These are phyloP conservation scores for Mechanitis messenoides DNA, from an alignment of 2,888 invertebrate species.

Conservation along the genomic window DNA sequence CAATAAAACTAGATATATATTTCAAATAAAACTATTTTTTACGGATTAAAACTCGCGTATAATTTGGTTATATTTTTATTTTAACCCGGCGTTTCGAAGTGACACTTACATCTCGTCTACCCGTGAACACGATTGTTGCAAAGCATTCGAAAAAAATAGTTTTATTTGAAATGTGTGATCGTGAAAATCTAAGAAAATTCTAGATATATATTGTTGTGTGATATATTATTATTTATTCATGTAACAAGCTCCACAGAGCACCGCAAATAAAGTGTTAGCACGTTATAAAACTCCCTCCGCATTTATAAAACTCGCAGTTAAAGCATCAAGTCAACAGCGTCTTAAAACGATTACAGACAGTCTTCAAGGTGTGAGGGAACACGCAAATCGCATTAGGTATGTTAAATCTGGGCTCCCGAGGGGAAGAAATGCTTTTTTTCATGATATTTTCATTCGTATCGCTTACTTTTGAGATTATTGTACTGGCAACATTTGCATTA, in stretches of 20 bases:
- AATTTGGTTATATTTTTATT: no score
- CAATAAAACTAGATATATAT: background rate
- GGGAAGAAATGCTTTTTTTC: constrained; percentile 48
- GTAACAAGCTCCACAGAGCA: constrained; percentile 3
- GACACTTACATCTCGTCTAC: no score
- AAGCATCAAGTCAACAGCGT: constrained; percentile 59
- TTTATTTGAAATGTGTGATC: no score
- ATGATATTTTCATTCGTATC: constrained; percentile 73
- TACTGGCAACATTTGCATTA: constrained; percentile 68
- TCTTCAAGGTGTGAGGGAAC: constrained; percentile 58
- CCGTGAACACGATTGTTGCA: no score
- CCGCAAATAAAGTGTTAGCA: constrained; percentile 18
- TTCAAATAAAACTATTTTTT: no score
- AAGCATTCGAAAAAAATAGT: no score
- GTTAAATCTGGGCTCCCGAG: constrained; percentile 65
- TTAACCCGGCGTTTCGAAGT: no score
- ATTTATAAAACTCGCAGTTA: constrained; percentile 21
- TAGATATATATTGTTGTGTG: no score
- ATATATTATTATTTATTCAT: background rate
- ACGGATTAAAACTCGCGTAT: no score
- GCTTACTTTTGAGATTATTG: constrained; percentile 74
- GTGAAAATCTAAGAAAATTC: no score
- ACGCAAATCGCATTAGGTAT: constrained; percentile 76
- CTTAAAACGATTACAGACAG: constrained; percentile 71
- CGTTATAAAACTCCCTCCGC: constrained; percentile 12